Conservation (phyloP, 2,797 vertebrate species). For the Kryptolebias ocellatus region DNA sequence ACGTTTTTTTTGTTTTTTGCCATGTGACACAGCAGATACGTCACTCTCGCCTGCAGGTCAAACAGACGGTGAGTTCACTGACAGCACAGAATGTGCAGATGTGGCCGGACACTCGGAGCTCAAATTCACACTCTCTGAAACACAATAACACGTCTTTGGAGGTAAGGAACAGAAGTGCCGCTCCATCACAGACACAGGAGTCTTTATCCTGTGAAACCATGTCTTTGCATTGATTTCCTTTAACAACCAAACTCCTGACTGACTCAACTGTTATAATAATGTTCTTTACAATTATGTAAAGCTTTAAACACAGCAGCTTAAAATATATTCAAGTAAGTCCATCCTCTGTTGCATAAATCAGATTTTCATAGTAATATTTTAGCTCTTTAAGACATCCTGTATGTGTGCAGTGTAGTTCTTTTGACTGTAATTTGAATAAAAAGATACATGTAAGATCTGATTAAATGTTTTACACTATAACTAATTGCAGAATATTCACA, state of each 20-base stretch:
- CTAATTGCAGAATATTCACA: neutral
- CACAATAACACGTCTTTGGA: neutral
- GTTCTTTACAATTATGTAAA: neutral
- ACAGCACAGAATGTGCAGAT: conserved; percentile 34
- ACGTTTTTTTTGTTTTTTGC: conserved; percentile 6
- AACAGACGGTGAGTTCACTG: conserved; percentile 12
- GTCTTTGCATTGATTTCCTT: neutral
- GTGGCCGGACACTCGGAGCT: conserved; percentile 3
- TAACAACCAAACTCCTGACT: conserved; percentile 4
- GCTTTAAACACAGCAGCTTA: conserved; percentile 9
- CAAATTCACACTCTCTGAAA: conserved; percentile 2
- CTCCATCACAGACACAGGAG: neutral
- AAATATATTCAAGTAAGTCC: neutral
- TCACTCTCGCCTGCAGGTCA: conserved; percentile 28
- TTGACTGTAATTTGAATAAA: neutral
- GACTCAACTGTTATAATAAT: neutral
- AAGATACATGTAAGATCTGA: neutral
- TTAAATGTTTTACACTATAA: neutral
- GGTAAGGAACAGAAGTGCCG: neutral
- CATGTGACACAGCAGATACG: conserved; percentile 32
- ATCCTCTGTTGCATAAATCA: neutral
- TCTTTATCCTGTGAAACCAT: neutral
- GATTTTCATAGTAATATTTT: no score
- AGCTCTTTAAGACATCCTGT: no score
- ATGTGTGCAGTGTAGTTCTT: no score